These are phyloP conservation scores for Lateolabrax maculatus DNA, from an alignment of 2,797 vertebrate genomes.

Conservation along the genomic window DNA sequence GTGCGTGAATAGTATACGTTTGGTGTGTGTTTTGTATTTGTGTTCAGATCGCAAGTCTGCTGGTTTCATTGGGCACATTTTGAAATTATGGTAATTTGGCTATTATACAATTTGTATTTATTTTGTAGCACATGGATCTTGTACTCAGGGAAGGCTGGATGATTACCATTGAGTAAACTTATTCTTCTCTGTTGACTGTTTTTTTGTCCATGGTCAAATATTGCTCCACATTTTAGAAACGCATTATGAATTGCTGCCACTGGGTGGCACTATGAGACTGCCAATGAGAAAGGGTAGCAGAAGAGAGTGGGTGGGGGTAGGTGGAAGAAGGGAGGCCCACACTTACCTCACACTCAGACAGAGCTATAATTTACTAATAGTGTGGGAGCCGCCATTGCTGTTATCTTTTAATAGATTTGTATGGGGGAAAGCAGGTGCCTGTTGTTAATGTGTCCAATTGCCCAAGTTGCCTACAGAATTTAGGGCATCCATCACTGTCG, in stretches of 20 bases:
- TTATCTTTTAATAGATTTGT: constrained; percentile 93
- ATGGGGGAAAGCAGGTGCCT: constrained; percentile 89
- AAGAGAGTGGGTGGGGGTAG: constrained; percentile 26
- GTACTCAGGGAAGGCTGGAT: not conserved
- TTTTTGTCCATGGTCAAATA: constrained; percentile 22
- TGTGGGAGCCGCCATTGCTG: constrained; percentile 85
- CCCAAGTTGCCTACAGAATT: constrained; percentile 89
- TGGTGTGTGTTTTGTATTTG: constrained; percentile 6
- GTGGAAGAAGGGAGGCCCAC: constrained; percentile 64
- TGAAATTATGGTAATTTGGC: constrained; percentile 21
- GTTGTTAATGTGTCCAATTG: constrained; percentile 92
- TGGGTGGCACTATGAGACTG: constrained; percentile 92
- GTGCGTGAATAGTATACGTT: not conserved
- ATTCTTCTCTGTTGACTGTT: constrained; percentile 8
- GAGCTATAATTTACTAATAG: constrained; percentile 90
- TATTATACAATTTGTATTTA: no score
- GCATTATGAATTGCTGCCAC: constrained; percentile 69
- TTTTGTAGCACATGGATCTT: not conserved
- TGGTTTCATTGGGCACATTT: constrained; percentile 8
- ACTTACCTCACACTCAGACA: constrained; percentile 80
- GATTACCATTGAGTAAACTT: constrained; percentile 18
- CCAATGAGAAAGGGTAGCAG: constrained; percentile 51
- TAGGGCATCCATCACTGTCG: constrained; percentile 90
- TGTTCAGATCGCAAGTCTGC: constrained; percentile 15
- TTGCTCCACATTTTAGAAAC: constrained; percentile 12